These are phyloP conservation scores for Arbacia lixula DNA, from an alignment of 53 echinoderm and acorn worm species.

Conservation along the genomic window DNA sequence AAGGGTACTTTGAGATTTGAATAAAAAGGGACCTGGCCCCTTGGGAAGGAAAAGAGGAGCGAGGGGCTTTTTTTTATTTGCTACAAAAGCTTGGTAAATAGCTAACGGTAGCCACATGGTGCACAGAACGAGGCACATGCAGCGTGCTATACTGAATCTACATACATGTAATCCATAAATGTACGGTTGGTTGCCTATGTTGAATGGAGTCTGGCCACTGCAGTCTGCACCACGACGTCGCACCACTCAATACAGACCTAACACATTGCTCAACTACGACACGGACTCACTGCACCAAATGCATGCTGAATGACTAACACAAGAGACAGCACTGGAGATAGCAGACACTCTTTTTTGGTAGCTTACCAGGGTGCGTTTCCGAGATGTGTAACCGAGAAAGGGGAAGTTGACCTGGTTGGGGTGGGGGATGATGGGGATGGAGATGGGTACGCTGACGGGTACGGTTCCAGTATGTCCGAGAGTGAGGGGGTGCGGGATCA, in stretches of 20 bases:
- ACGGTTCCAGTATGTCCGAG: conserved; percentile 56
- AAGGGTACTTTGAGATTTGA: too few species aligned
- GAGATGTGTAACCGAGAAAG: conserved; percentile 32
- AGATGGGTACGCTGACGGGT: conserved; percentile 34
- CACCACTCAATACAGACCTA: not conserved
- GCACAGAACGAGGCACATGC: not conserved
- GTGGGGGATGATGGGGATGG: conserved; percentile 40
- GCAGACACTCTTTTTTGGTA: not conserved
- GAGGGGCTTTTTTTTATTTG: too few species aligned
- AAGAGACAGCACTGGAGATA: not conserved
- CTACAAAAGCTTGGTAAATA: too few species aligned
- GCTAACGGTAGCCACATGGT: too few species aligned
- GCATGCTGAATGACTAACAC: conserved; percentile 35
- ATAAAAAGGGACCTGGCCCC: too few species aligned
- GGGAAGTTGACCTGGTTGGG: conserved; percentile 9
- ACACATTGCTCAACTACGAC: conserved; percentile 5
- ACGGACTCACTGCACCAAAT: not conserved
- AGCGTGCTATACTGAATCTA: not conserved
- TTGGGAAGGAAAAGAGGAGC: too few species aligned
- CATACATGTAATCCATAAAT: conserved; percentile 17
- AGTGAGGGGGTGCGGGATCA: conserved; percentile 42
- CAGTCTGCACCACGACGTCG: not conserved
- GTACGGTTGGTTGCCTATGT: conserved; percentile 9
- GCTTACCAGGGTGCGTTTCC: conserved; percentile 53
- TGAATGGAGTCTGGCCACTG: conserved; percentile 24